Evolutionary conservation across 2,113 vertebrate genomes (phyloP).

Genomic region (Peromyscus polionotus): DNA sequence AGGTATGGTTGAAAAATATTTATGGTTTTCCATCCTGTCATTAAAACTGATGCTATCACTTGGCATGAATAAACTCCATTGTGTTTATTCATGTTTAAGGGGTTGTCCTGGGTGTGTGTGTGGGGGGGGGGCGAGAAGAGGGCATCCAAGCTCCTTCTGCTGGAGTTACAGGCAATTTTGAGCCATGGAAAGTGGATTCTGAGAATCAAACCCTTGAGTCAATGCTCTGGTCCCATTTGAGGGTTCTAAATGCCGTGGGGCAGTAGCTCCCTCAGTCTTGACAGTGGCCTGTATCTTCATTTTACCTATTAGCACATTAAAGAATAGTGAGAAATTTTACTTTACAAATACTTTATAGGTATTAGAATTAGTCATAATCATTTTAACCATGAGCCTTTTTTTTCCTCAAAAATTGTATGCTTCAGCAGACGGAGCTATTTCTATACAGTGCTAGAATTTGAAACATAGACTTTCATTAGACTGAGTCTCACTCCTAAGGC

Average conservation of each 20-base stretch:
- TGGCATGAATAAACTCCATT: not conserved
- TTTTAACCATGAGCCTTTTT: conserved; percentile 34
- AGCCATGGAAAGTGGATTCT: not conserved
- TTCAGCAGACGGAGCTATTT: conserved; percentile 27
- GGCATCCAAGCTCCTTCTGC: no score
- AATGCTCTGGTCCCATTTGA: fast-evolving
- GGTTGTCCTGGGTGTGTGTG: not conserved
- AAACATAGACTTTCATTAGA: conserved; percentile 51
- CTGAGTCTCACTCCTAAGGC: conserved; percentile 31
- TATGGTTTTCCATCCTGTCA: not conserved
- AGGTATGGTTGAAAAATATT: not conserved
- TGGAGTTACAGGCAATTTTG: no score
- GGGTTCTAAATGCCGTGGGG: not conserved
- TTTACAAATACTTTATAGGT: conserved; percentile 23
- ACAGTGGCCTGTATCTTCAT: not conserved
- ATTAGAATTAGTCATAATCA: not conserved
- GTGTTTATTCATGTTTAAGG: not conserved
- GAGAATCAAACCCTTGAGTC: not conserved
- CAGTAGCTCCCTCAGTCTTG: not conserved
- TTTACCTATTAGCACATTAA: not conserved
- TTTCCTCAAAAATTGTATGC: not conserved
- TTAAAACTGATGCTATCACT: not conserved
- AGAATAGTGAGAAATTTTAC: not conserved
- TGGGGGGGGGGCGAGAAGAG: no score
- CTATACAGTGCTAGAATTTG: conserved; percentile 13